Percentiles rank a stretch among this genome's conserved stretches.
phyloP scores from a whole-genome alignment of 2,888 invertebrate species.

The Arrhopalites spinosus region DNA sequence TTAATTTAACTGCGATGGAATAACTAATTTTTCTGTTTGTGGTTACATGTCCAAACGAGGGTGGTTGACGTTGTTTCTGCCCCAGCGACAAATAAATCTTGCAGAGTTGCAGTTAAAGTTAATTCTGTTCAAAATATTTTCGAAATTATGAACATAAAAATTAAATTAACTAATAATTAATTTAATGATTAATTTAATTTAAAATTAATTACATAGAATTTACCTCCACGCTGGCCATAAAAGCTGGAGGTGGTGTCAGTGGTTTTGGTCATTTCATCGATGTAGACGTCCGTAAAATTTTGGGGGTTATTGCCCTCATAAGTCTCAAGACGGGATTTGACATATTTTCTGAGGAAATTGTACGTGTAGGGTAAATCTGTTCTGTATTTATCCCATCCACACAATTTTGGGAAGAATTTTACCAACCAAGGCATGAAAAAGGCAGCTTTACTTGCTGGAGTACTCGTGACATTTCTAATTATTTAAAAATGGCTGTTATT shows the following conservation, averaged over 20 bases:
- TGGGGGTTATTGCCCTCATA: constrained; percentile 19
- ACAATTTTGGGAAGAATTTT: constrained; percentile 39
- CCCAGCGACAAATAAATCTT: constrained; percentile 50
- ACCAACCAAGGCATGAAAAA: constrained; percentile 50
- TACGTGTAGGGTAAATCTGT: constrained; percentile 42
- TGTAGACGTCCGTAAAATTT: constrained; percentile 37
- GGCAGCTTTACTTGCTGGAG: constrained; percentile 40
- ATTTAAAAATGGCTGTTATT: too few relatives aligned
- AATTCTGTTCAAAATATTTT: constrained; percentile 31
- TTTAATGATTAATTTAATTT: background rate
- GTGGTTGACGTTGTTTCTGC: constrained; percentile 48
- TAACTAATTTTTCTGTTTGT: background rate
- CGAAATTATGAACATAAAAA: background rate
- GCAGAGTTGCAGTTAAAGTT: constrained; percentile 39
- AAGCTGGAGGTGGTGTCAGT: constrained; percentile 41
- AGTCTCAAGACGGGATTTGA: constrained; percentile 21
- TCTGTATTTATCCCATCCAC: constrained; percentile 42
- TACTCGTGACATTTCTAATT: constrained; percentile 41
- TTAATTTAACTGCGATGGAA: background rate
- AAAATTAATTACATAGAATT: constrained; percentile 2
- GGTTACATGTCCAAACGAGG: background rate
- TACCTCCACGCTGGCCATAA: constrained; percentile 43
- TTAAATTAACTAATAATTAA: background rate
- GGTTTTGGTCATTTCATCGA: constrained; percentile 41
- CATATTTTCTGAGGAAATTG: constrained; percentile 40